Percentiles rank a stretch among this genome's conserved stretches.
Evolutionary conservation across 1,140 invertebrate genomes (phyloP).

Genomic region (Diprion similis): DNA sequence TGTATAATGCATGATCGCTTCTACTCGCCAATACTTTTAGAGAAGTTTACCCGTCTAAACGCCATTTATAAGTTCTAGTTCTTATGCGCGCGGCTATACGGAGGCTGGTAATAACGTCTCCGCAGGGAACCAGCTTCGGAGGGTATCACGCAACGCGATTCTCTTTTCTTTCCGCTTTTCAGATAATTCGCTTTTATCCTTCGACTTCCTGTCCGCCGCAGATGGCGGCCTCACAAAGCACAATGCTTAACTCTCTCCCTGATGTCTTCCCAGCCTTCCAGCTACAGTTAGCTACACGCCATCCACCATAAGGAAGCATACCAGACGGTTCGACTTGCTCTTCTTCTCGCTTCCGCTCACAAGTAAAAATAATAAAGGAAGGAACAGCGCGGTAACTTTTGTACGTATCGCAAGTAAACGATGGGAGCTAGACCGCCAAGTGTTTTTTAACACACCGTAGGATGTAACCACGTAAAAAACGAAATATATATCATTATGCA

Average conservation of each 20-base stretch:
- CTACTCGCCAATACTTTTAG: neutral
- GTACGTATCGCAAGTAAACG: neutral
- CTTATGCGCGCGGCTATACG: neutral
- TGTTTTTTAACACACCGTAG: neutral
- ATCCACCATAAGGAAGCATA: too few species aligned
- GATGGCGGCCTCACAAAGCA: constrained; percentile 17
- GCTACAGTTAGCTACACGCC: too few species aligned
- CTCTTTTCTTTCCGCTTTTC: constrained; percentile 21
- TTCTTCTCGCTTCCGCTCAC: neutral
- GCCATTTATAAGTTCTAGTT: neutral
- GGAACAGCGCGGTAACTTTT: neutral
- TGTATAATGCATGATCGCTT: too few species aligned
- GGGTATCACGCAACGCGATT: constrained; percentile 24
- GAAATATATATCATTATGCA: neutral
- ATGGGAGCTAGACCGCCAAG: neutral
- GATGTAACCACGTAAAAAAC: neutral
- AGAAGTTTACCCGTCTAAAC: neutral
- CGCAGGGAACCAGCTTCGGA: neutral
- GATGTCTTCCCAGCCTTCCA: too few species aligned
- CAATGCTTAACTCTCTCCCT: neutral
- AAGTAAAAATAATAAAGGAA: neutral
- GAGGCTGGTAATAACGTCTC: neutral
- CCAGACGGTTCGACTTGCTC: too few species aligned
- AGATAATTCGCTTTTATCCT: constrained; percentile 32
- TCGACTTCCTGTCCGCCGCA: constrained; percentile 25